A percentile compares a stretch with the other conserved stretches of the same genome.
phyloP scores from a whole-genome alignment of 2,797 vertebrate genomes.

The Ambastaia sidthimunki region DNA sequence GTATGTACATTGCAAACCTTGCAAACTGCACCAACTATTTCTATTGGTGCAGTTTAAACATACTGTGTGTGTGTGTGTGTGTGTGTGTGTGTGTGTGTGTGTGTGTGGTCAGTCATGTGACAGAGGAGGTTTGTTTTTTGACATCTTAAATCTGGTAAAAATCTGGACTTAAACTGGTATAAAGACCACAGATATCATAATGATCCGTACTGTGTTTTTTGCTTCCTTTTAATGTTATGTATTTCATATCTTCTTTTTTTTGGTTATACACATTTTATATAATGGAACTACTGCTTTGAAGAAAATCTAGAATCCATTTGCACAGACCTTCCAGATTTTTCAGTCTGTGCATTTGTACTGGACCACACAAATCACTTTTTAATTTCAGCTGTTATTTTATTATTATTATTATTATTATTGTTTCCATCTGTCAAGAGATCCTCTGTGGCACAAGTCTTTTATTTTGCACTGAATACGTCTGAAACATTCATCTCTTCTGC shows the following conservation, averaged over 20 bases:
- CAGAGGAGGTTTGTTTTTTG: constrained; percentile 65
- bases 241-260: constrained; percentile 39
- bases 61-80: constrained; percentile 2
- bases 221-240: constrained; percentile 46
- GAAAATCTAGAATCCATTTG: constrained; percentile 57
- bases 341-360: constrained; percentile 65
- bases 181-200: constrained; percentile 22
- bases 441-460: constrained; percentile 78
- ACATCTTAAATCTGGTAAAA: constrained; percentile 46
- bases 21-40: too few species aligned
- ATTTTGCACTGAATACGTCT: constrained; percentile 88
- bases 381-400: constrained; percentile 53
- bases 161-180: constrained; percentile 38
- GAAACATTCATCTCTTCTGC: constrained; percentile 84
- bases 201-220: constrained; percentile 34
- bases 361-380: constrained; percentile 73
- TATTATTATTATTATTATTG: constrained; percentile 55
- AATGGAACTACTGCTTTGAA: constrained; percentile 61
- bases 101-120: constrained; percentile 61
- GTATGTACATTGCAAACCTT: too few species aligned
- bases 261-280: constrained; percentile 52
- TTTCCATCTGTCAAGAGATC: constrained; percentile 70
- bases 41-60: not conserved
- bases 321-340: constrained; percentile 56
- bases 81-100: constrained; percentile 2